Evolutionary conservation across 2,888 invertebrate species (phyloP).

Genomic region (Macaria liturata): DNA sequence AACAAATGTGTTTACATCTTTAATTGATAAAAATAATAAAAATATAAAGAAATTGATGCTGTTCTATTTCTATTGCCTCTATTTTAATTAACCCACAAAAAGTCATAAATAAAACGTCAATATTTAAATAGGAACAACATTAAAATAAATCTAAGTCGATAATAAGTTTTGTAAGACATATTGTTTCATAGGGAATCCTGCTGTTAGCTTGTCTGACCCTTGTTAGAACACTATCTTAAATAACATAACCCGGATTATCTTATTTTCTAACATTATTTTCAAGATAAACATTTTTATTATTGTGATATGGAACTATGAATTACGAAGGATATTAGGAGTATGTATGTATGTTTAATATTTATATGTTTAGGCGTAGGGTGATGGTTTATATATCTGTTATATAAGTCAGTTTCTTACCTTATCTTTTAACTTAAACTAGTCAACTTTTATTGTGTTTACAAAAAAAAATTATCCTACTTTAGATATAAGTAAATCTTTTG

Average conservation of each 20-base stretch:
- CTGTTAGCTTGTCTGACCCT: slow-evolving; percentile 37
- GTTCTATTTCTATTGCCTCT: neutral
- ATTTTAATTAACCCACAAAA: slow-evolving; percentile 9
- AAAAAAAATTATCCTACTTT: no score
- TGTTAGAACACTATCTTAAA: slow-evolving; percentile 38
- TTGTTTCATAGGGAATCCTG: slow-evolving; percentile 26
- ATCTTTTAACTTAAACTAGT: no score
- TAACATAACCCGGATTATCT: slow-evolving; percentile 50
- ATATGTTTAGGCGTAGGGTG: no score
- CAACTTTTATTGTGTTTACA: no score
- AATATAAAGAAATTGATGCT: neutral
- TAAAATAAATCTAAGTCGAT: slow-evolving; percentile 15
- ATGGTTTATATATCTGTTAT: no score
- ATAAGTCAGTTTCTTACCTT: no score
- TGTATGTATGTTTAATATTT: slow-evolving; percentile 14
- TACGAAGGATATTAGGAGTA: slow-evolving; percentile 32
- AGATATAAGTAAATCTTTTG: no score
- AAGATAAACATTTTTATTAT: slow-evolving; percentile 52
- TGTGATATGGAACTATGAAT: slow-evolving; percentile 32
- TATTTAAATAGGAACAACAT: slow-evolving; percentile 21
- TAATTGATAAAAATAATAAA: no score
- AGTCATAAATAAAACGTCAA: slow-evolving; percentile 15
- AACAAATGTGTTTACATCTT: no score
- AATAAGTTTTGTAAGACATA: slow-evolving; percentile 20
- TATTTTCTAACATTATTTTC: slow-evolving; percentile 45